Evolutionary conservation across 2,797 vertebrate genomes (phyloP), one percentile per base, ranked within the genome.

Genomic region (Phoebastria nigripes): DNA sequence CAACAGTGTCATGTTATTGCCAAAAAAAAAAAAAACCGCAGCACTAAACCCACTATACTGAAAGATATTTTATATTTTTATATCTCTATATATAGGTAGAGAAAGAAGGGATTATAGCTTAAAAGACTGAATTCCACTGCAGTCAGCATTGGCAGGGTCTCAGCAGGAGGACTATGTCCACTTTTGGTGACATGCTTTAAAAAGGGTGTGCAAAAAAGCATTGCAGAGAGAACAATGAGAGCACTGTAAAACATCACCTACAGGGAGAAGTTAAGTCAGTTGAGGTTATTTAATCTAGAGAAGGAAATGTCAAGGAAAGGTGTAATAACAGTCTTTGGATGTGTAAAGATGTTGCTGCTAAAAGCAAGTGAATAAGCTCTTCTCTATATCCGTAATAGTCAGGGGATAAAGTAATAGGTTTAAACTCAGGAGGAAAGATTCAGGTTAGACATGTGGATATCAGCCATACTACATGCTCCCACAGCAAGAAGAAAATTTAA

Each of bases 241-340:
- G 20, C 19, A 35, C 77, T 73, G 41, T 61, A 76, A 95, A 95
- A 76, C 47, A 49, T 85, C 78, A 82, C 78, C 81, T 80, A 29
- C n/a, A 33, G 81, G 39, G 66, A 92, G 55, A 92, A 94, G 71
- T 89, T 93, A 87, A 89, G 63, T 89, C 88, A 92, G 22, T 51
- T 87, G 77, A 93, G 77, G 51, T 76, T 89, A 55, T 72, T 96
- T 92, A 92, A 94, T 92, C 86, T 82, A 15, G 67, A 89, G 93
- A 87, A n/a, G 63, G 89, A 87, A 96, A 76, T 62, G 46, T 79
- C 94, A 95, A 95, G 81, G 76, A 84, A 51, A 90, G 39, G 71
- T 0, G 0, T 84, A 95, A 93, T 90, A 93, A 94, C 55, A 89
- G 67, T 84, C 78, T 90, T 94, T 0, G 1, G 62, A 82, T 84